Conservation (phyloP, 2,888 invertebrate species). For the Magallana nippona region DNA sequence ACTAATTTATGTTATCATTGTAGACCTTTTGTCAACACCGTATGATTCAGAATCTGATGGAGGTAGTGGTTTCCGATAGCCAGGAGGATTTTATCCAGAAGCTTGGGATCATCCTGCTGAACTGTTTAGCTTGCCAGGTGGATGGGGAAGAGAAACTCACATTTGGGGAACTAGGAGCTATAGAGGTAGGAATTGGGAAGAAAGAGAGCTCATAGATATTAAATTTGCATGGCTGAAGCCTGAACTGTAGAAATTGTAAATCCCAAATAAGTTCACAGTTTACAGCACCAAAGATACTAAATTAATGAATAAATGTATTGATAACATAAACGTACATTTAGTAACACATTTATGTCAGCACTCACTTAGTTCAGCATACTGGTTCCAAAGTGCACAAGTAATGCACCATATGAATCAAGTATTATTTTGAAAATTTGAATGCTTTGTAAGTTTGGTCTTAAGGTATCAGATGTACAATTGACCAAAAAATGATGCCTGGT, state of each 20-base stretch:
- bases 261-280: background rate
- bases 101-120: constrained; percentile 95
- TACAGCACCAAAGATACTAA: too few species aligned
- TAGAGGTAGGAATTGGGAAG: constrained; percentile 74
- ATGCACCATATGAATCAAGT: too few species aligned
- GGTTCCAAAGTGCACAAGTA: too few species aligned
- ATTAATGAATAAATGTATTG: too few species aligned
- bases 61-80: constrained; percentile 85
- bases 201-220: background rate
- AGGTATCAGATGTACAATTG: too few species aligned
- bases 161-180: constrained; percentile 92
- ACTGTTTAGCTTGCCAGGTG: constrained; percentile 97
- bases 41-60: constrained; percentile 89
- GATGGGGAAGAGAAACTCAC: constrained; percentile 95
- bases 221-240: too few species aligned
- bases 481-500: too few species aligned
- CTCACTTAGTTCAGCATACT: too few species aligned
- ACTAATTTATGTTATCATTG: constrained; percentile 60
- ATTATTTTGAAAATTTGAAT: too few species aligned
- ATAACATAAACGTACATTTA: too few species aligned
- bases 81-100: constrained; percentile 93
- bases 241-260: background rate
- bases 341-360: too few species aligned
- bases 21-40: constrained; percentile 94
- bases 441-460: too few species aligned